A percentile compares a stretch with the other conserved stretches of the same genome.
These are phyloP conservation scores for Psittacula echo DNA, from an alignment of 2,797 vertebrate species.

Conservation along the genomic window DNA sequence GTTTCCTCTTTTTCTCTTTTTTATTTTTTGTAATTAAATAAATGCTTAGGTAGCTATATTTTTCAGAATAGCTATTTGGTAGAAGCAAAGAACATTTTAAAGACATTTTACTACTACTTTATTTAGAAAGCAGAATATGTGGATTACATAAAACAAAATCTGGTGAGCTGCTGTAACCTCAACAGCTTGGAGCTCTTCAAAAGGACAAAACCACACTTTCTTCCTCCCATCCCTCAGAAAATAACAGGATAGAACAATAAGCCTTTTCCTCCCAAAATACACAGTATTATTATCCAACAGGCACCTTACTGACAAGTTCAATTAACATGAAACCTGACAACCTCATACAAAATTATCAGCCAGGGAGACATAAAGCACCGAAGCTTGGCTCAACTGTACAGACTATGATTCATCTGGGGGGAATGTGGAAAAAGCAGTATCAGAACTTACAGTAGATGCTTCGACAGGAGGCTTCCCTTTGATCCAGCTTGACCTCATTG, in stretches of 20 bases:
- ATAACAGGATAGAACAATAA: neutral
- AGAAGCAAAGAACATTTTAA: constrained; percentile 17
- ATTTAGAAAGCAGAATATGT: constrained; percentile 13
- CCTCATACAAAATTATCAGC: neutral
- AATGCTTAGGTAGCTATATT: neutral
- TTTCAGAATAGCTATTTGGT: neutral
- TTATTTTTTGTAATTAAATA: neutral
- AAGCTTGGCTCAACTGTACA: neutral
- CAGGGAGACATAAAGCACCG: fast-evolving
- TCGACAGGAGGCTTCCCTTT: constrained; percentile 74
- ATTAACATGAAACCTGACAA: constrained; percentile 11
- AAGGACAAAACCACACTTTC: constrained; percentile 12
- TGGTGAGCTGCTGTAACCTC: constrained; percentile 35
- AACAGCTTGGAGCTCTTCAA: constrained; percentile 9
- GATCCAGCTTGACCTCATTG: constrained; percentile 83
- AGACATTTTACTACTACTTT: constrained; percentile 12
- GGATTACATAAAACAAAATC: constrained; percentile 45
- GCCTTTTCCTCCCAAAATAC: neutral
- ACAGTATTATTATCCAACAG: neutral
- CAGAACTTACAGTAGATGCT: constrained; percentile 75
- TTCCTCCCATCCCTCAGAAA: neutral
- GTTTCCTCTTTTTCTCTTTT: neutral
- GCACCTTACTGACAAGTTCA: neutral
- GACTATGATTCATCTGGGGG: neutral
- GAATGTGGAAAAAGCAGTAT: neutral